These are phyloP conservation scores for Lagopus muta DNA, from an alignment of 2,113 vertebrate genomes.

Conservation along the genomic window DNA sequence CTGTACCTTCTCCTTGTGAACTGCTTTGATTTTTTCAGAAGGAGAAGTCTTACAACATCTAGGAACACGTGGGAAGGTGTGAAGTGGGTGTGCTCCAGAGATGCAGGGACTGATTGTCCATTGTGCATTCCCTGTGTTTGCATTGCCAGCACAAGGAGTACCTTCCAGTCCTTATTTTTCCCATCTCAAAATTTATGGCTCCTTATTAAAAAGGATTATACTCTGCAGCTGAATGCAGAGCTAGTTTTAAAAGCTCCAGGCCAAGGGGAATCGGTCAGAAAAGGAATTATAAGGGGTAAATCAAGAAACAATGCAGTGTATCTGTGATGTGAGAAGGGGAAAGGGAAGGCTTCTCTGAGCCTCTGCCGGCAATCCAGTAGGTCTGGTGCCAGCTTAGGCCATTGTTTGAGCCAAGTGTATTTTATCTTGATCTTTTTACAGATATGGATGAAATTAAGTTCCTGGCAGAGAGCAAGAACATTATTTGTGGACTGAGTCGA, in stretches of 20 bases:
- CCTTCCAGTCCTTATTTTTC: neutral
- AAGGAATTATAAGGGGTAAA: neutral
- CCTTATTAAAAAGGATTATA: neutral
- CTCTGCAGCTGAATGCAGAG: neutral
- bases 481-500: neutral
- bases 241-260: neutral
- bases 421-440: constrained; percentile 16
- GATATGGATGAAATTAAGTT: constrained; percentile 7
- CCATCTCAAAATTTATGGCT: neutral
- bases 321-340: fast-evolving
- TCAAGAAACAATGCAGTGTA: neutral
- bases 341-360: neutral
- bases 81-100: neutral
- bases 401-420: neutral
- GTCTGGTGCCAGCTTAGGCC: constrained; percentile 1
- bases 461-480: neutral
- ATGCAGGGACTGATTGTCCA: fast-evolving
- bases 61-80: neutral
- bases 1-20: neutral
- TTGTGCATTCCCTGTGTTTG: neutral
- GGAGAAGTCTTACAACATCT: neutral
- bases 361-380: neutral
- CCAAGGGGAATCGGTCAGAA: neutral
- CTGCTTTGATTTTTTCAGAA: neutral
- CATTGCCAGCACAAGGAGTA: neutral